These are phyloP conservation scores for Xestia c-nigrum DNA, from an alignment of 2,888 invertebrate genomes.

Conservation along the genomic window DNA sequence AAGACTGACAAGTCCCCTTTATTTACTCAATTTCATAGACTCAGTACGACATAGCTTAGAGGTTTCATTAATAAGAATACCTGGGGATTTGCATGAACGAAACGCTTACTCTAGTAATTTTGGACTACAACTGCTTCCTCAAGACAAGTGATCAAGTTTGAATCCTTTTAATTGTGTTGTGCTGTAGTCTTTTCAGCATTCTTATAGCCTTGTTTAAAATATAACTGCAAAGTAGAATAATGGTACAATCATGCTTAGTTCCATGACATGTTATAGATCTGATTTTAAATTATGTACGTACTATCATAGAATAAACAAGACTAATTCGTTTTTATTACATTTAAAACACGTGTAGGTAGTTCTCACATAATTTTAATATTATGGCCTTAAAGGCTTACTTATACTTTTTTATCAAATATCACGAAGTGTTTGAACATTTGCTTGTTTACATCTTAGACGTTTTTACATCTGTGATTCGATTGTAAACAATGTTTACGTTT, in stretches of 20 bases:
- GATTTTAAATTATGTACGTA: slow-evolving; percentile 15
- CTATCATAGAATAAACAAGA: slow-evolving; percentile 29
- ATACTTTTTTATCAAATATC: slow-evolving; percentile 30
- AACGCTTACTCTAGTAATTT: neutral
- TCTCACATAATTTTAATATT: slow-evolving; percentile 1
- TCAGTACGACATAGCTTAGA: neutral
- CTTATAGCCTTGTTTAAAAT: neutral
- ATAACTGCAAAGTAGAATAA: slow-evolving; percentile 1
- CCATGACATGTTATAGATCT: slow-evolving; percentile 38
- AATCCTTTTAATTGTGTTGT: neutral
- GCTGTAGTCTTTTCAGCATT: neutral
- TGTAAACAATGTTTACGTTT: slow-evolving; percentile 51
- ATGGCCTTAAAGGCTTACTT: slow-evolving; percentile 36
- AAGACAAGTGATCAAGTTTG: neutral
- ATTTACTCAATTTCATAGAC: neutral
- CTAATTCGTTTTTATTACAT: slow-evolving; percentile 41
- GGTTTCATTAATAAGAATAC: neutral
- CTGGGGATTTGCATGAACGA: neutral
- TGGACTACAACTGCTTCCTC: neutral
- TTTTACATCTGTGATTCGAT: slow-evolving; percentile 66
- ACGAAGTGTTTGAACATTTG: slow-evolving; percentile 21
- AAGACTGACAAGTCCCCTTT: slow-evolving; percentile 47
- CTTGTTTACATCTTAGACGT: slow-evolving; percentile 34
- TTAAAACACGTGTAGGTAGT: slow-evolving; percentile 21
- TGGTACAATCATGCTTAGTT: neutral